Percentiles rank a stretch among this genome's conserved stretches.
Evolutionary conservation across 2,113 vertebrate species (phyloP).

Genomic region (Bungarus multicinctus): DNA sequence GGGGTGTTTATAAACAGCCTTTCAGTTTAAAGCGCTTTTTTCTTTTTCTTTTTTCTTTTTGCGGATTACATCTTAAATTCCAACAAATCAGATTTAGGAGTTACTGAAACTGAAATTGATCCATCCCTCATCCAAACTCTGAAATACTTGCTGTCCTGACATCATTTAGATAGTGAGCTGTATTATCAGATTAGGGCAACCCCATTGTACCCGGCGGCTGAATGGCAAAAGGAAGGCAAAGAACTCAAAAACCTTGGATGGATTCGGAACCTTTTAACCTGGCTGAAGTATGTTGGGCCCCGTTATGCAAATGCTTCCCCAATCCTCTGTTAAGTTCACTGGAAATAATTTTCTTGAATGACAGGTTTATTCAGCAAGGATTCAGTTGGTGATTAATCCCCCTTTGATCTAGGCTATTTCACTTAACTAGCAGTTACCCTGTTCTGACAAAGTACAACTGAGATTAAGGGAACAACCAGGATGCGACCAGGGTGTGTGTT

Average conservation of each 20-base stretch:
- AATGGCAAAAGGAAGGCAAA: conserved; percentile 78
- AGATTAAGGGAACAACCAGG: conserved; percentile 80
- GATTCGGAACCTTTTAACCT: conserved; percentile 87
- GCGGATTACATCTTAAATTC: conserved; percentile 88
- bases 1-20: conserved; percentile 77
- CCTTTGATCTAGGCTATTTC: conserved; percentile 89
- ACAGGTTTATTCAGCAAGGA: conserved; percentile 86
- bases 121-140: conserved; percentile 82
- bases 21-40: conserved; percentile 68
- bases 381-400: conserved; percentile 86
- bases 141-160: conserved; percentile 80
- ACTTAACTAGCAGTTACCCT: conserved; percentile 86
- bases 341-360: conserved; percentile 90
- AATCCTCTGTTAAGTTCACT: conserved; percentile 84
- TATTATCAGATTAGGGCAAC: conserved; percentile 80
- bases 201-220: conserved; percentile 74
- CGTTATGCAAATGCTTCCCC: conserved; percentile 84
- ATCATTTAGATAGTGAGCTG: conserved; percentile 80
- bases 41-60: conserved; percentile 15
- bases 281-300: conserved; percentile 80
- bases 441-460: conserved; percentile 84
- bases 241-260: conserved; percentile 75
- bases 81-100: conserved; percentile 86
- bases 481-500: conserved; percentile 69
- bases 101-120: conserved; percentile 86